Base-by-base conservation (phyloP, 1,140 invertebrate species). In the Drosophila pseudoobscura region DNA sequence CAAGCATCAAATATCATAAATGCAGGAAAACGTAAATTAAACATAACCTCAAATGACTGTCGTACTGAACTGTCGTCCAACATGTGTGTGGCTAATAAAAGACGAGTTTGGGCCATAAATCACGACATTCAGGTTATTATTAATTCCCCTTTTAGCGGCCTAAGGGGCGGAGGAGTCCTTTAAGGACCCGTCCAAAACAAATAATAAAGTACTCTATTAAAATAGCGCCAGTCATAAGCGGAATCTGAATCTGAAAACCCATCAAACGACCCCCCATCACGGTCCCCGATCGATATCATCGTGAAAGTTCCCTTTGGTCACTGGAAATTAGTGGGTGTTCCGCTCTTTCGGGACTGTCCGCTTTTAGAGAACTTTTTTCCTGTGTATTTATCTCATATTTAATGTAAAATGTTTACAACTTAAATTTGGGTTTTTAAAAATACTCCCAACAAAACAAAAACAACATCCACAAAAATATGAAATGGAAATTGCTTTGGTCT, bases 401-500 rank as follows among this genome's bases (percentile, higher is more conserved):
- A 39, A 39, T 39, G 35, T 39, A 39, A 2, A 39, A 39, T 13
- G 24, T 60, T 53, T 53, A 60, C 49, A 69, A 64, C 50, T 50
- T 68, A 62, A 64, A 59, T 58, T 66, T 66, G 17, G 17, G 17
- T 52, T 44, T 22, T 29, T 31, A 52, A 52, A 69, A 75, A 78
- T 66, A 71, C 44, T 65, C 47, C 31, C 31, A 29, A 29, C 6
- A 54, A 35, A 29, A 29, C 6, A 54, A 35, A 63, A 35, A 49
- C 43, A 69, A 55, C 24, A 24, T 22, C 52, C 45, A 62, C 46
- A 29, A 46, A 24, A 82, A 72, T 78, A 74, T 69, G 43, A 75
- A 75, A 80, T 74, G 71, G 70, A 80, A 70, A 61, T 68, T 64
- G 53, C 60, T 73, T 53, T 44, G 68, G 57, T 50, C 35, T 54